Conservation (phyloP, 1,140 invertebrate genomes). For the Trichoplusia ni region DNA sequence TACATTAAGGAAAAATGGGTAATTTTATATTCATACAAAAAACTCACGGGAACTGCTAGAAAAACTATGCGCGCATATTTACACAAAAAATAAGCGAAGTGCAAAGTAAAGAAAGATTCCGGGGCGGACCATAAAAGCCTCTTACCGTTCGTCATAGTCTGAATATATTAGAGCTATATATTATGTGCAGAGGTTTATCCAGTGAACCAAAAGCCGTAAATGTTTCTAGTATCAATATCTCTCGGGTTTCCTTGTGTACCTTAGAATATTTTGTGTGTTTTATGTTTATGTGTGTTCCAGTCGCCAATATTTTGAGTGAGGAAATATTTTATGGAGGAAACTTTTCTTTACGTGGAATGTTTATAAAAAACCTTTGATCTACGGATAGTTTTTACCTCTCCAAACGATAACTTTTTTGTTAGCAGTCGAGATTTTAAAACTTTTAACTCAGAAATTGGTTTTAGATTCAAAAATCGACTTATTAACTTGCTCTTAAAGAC, state of each 20-base stretch:
- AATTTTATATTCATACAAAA: too few relatives aligned
- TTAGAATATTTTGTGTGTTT: constrained; percentile 26
- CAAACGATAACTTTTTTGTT: background rate
- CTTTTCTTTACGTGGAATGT: constrained; percentile 6
- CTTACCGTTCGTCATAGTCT: constrained; percentile 49
- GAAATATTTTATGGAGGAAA: constrained; percentile 3
- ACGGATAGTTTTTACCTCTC: background rate
- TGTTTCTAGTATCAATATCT: constrained; percentile 25
- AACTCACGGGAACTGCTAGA: too few relatives aligned
- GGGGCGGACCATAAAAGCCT: constrained; percentile 38
- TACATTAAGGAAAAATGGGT: too few relatives aligned
- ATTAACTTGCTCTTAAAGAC: background rate
- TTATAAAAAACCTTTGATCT: constrained; percentile 6
- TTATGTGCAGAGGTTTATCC: constrained; percentile 24
- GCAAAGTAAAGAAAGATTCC: constrained; percentile 41
- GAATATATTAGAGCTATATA: constrained; percentile 50
- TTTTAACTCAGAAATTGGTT: background rate
- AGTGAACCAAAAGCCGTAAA: constrained; percentile 21
- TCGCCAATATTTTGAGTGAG: constrained; percentile 14
- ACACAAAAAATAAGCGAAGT: background rate
- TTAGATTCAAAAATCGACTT: background rate
- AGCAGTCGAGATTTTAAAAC: background rate
- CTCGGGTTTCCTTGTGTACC: background rate
- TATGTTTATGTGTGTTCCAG: constrained; percentile 12
- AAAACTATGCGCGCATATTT: background rate